Evolutionary conservation across 2,113 vertebrate species (phyloP).

Genomic region (Aegithalos caudatus): DNA sequence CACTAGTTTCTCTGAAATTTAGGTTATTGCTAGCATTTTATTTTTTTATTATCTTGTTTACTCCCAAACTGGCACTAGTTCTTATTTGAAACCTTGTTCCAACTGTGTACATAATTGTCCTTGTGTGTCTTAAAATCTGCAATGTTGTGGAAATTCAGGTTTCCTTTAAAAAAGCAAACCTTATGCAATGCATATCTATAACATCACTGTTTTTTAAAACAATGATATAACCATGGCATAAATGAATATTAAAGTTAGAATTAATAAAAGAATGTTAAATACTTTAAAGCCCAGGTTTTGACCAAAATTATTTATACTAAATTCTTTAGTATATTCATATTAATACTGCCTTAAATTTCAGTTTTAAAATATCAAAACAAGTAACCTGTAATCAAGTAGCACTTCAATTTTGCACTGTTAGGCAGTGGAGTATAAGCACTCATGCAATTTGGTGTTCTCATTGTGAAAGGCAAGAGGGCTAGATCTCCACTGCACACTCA

Average conservation of each 20-base stretch:
- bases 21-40: background rate
- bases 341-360: background rate
- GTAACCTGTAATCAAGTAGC: background rate
- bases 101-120: background rate
- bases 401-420: background rate
- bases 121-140: background rate
- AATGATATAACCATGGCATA: background rate
- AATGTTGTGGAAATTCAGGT: background rate
- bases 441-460: background rate
- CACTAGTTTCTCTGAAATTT: background rate
- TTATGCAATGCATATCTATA: background rate
- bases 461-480: background rate
- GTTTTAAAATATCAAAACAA: background rate
- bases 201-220: background rate
- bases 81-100: background rate
- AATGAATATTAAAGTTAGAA: background rate
- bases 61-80: background rate
- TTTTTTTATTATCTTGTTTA: background rate
- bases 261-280: background rate
- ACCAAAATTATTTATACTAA: background rate
- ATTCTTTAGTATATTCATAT: background rate
- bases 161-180: background rate
- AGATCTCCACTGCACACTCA: background rate
- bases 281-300: background rate
- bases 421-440: background rate